A percentile compares a stretch with the other conserved stretches of the same genome.
These are phyloP conservation scores for Cydia splendana DNA, from an alignment of 1,140 invertebrate genomes.

Conservation along the genomic window DNA sequence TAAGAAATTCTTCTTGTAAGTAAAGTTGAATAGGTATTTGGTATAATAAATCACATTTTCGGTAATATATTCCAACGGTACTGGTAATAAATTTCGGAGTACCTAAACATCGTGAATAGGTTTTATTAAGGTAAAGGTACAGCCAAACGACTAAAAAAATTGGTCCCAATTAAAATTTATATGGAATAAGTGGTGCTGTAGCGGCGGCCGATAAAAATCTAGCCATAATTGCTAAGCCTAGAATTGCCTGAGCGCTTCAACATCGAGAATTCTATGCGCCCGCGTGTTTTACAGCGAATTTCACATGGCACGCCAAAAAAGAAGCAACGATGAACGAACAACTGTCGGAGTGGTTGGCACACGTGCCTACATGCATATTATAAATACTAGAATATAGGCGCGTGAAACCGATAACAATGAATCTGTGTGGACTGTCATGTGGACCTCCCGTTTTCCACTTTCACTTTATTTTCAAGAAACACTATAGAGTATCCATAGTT, in stretches of 20 bases:
- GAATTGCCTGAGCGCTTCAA: slow-evolving; percentile 17
- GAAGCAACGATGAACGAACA: background rate
- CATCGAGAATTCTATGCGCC: slow-evolving; percentile 10
- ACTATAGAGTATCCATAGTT: too few relatives aligned
- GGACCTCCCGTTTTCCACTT: too few relatives aligned
- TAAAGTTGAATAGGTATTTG: slow-evolving; percentile 12
- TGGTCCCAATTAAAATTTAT: slow-evolving; percentile 68
- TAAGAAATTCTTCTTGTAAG: slow-evolving; percentile 13
- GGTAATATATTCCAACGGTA: background rate
- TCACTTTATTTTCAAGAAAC: too few relatives aligned
- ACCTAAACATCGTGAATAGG: background rate
- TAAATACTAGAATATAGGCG: background rate
- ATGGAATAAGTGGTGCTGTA: slow-evolving; percentile 46
- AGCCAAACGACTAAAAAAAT: slow-evolving; percentile 46
- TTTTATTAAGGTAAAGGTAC: slow-evolving; percentile 23
- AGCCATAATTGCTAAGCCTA: slow-evolving; percentile 49
- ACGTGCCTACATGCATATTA: background rate
- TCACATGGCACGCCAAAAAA: slow-evolving; percentile 8
- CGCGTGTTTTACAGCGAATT: slow-evolving; percentile 16
- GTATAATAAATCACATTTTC: slow-evolving; percentile 26
- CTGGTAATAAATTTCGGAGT: slow-evolving; percentile 11
- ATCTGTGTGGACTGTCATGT: background rate
- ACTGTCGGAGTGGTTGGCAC: slow-evolving; percentile 10
- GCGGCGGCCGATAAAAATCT: slow-evolving; percentile 46
- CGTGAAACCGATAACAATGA: background rate